Evolutionary conservation across 2,888 invertebrate genomes (phyloP).

Genomic region (Keiferia lycopersicella): DNA sequence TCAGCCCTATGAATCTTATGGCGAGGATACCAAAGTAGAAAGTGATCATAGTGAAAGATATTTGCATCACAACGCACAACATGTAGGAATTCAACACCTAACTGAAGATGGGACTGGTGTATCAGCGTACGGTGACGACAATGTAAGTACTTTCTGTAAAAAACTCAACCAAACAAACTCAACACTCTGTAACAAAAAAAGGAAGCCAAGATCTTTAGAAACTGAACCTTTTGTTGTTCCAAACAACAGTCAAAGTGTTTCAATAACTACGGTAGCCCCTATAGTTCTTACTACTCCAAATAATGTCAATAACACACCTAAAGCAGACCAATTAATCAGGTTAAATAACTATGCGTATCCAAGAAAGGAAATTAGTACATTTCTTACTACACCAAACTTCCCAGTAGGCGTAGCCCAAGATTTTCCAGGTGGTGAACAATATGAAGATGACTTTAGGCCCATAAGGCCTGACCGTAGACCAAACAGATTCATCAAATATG

Average conservation of each 20-base stretch:
- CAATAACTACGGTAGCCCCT: conserved; percentile 31
- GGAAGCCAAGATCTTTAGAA: conserved; percentile 51
- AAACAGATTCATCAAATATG: conserved; percentile 39
- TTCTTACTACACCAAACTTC: conserved; percentile 47
- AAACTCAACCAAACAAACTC: not conserved
- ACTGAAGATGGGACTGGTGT: conserved; percentile 64
- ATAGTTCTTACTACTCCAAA: conserved; percentile 31
- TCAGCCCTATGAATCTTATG: conserved; percentile 16
- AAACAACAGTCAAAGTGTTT: conserved; percentile 37
- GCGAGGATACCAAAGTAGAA: conserved; percentile 38
- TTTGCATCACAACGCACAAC: conserved; percentile 56
- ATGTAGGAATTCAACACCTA: conserved; percentile 64
- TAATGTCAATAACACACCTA: conserved; percentile 27
- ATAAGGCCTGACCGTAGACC: conserved; percentile 30
- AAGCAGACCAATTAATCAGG: conserved; percentile 33
- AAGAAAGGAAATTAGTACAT: conserved; percentile 41
- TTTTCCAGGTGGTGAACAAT: conserved; percentile 41
- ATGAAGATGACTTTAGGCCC: conserved; percentile 35
- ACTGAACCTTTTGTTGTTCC: conserved; percentile 48
- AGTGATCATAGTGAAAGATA: conserved; percentile 52
- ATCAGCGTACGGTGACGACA: conserved; percentile 65
- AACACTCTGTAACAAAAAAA: conserved; percentile 34
- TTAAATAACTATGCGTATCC: conserved; percentile 22
- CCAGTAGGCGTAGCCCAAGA: conserved; percentile 51
- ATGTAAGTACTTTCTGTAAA: conserved; percentile 60